Base-by-base conservation (phyloP, 2,113 vertebrate species). In the Rhabdornis inornatus region DNA sequence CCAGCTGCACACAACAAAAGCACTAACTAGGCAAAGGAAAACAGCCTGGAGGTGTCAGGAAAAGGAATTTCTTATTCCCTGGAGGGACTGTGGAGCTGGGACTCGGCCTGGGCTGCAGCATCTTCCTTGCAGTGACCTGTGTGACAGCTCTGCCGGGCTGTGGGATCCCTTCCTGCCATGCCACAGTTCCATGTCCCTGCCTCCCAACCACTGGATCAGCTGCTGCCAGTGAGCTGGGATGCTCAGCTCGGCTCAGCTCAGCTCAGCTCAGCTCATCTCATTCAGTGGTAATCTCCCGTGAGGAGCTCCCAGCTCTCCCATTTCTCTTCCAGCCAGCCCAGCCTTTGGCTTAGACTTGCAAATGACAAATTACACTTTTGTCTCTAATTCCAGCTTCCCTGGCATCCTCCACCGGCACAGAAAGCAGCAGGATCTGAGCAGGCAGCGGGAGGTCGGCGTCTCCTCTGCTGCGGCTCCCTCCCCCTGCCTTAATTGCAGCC, bases 401-500 rank as follows among this genome's bases (percentile, higher is more conserved):
- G 94, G 95, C 95, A 94, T 83, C 86, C 91, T 96, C 75, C 9
- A 8, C 1, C 10, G 52, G 33, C 56, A 45, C 76, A 33, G 81
- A 87, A 66, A 94, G 88, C 97, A 87, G 90, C 87, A 23, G 92
- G 83, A 80, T 93, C 81, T 24, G 37, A 47, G 91, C 85, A 66
- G 15, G 21, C 96, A 96, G 96, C 78, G 1, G 94, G 95, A 89
- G 95, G 94, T 79, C 61, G 70, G 69, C 72, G 87, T 92, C 83
- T 76, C 93, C 89, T 90, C 84, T 50, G 56, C 94, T 88, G 89
- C 68, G 4, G 68, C 92, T 93, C 92, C 87, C 96, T 96, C 88
- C 94, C 83, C 86, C 83, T 10, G 68, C 87, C 81, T 94, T 96
- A 96, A 97, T 94, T 95, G 96, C 95, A 92, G 92, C 97, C 97